A percentile compares a stretch with the other conserved stretches of the same genome.
Evolutionary conservation across 1,140 invertebrate species (phyloP).

Genomic region (Hyles vespertilio): DNA sequence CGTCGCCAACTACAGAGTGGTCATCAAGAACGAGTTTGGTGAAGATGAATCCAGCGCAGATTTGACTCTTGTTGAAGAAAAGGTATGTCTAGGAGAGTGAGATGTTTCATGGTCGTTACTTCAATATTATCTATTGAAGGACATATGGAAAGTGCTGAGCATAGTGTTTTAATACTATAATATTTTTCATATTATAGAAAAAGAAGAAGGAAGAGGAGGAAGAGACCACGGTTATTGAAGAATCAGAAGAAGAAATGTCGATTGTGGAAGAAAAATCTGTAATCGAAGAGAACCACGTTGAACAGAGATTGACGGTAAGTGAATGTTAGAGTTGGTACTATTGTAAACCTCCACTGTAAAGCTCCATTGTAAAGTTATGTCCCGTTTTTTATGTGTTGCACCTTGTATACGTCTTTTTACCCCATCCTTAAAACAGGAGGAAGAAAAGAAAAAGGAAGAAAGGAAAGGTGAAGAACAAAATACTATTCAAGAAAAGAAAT

Average conservation of each 20-base stretch:
- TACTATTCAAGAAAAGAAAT: slow-evolving; percentile 59
- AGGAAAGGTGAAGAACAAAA: slow-evolving; percentile 39
- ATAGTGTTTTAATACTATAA: not conserved
- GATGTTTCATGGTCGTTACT: not conserved
- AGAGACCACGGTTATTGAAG: slow-evolving; percentile 67
- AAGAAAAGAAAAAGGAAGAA: slow-evolving; percentile 57
- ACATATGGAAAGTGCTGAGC: too few relatives aligned
- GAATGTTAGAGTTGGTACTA: slow-evolving; percentile 1
- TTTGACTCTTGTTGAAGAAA: slow-evolving; percentile 81
- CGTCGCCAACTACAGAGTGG: slow-evolving; percentile 86
- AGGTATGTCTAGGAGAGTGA: slow-evolving; percentile 40
- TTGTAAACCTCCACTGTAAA: not conserved
- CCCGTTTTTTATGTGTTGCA: not conserved
- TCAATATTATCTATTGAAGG: slow-evolving; percentile 2
- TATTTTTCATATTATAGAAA: slow-evolving; percentile 50
- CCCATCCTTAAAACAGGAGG: slow-evolving; percentile 9
- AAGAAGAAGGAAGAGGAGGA: slow-evolving; percentile 74
- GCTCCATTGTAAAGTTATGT: not conserved
- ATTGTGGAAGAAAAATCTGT: slow-evolving; percentile 60
- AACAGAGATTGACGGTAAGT: slow-evolving; percentile 58
- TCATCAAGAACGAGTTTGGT: slow-evolving; percentile 89
- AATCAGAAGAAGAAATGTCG: slow-evolving; percentile 67
- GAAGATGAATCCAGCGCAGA: slow-evolving; percentile 87
- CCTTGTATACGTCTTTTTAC: slow-evolving; percentile 1
- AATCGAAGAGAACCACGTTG: slow-evolving; percentile 70